A percentile compares a stretch with the other conserved stretches of the same genome.
Evolutionary conservation across 2,113 vertebrate species (phyloP).

Genomic region (Butastur rufipennis): DNA sequence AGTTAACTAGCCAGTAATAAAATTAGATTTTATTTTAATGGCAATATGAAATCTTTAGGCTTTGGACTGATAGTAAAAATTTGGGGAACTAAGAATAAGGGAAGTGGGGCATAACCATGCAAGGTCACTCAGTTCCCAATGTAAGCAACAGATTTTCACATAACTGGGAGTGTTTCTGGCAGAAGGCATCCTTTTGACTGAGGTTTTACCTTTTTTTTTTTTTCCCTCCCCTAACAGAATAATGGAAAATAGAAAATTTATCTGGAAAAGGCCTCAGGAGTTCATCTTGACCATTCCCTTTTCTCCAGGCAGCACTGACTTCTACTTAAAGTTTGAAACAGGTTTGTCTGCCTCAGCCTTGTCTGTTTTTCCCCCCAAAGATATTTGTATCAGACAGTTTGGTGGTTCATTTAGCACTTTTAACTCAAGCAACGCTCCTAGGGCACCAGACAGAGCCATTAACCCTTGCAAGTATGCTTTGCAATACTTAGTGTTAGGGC

Average conservation of each 20-base stretch:
- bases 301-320: neutral
- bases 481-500: neutral
- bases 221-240: fast-evolving
- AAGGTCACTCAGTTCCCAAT: neutral
- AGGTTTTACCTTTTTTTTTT: neutral
- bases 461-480: neutral
- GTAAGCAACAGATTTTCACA: neutral
- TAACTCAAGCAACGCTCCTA: neutral
- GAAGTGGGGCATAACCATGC: neutral
- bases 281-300: neutral
- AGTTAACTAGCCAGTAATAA: neutral
- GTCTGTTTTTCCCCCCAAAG: neutral
- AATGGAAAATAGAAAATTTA: neutral
- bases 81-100: neutral
- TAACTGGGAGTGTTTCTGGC: neutral
- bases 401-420: neutral
- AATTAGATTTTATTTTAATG: neutral
- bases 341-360: neutral
- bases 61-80: neutral
- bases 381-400: neutral
- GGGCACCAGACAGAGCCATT: neutral
- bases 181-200: neutral
- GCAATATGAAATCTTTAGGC: neutral
- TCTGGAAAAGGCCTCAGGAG: neutral
- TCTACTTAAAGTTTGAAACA: neutral